A percentile compares a stretch with the other conserved stretches of the same genome.
Conservation (phyloP, 1,140 invertebrate species). For the Tachypleus tridentatus region DNA sequence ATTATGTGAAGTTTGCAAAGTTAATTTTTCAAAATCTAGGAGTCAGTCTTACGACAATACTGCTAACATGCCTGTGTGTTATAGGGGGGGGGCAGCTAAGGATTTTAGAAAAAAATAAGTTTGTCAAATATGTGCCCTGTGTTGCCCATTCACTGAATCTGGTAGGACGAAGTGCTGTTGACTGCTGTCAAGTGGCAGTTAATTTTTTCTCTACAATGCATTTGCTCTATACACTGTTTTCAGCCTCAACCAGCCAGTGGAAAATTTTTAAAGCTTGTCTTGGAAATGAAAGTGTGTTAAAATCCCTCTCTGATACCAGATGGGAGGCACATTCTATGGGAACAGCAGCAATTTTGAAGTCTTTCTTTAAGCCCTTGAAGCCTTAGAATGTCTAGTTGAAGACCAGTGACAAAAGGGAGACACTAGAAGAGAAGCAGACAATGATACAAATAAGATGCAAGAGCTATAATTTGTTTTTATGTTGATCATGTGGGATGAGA, state of each 20-base stretch:
- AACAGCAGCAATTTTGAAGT: no score
- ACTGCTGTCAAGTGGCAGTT: not conserved
- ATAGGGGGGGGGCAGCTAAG: slow-evolving; percentile 10
- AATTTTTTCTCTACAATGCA: no score
- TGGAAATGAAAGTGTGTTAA: not conserved
- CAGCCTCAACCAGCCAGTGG: slow-evolving; percentile 21
- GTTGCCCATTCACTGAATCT: slow-evolving; percentile 12
- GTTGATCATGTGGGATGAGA: no score
- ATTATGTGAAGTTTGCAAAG: slow-evolving; percentile 9
- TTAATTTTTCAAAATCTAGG: slow-evolving; percentile 19
- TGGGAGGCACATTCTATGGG: no score
- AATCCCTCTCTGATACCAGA: slow-evolving; percentile 1
- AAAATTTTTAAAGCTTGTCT: slow-evolving; percentile 18
- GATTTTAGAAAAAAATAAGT: not conserved
- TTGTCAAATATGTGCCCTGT: slow-evolving; percentile 7
- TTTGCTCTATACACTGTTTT: no score
- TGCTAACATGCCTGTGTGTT: slow-evolving; percentile 22
- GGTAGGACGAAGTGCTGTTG: not conserved
- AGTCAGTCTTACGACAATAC: slow-evolving; percentile 27
- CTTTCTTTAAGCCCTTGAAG: no score
- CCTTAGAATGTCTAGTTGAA: no score
- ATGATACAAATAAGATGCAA: no score
- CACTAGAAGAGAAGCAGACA: no score
- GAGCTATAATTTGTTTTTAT: no score
- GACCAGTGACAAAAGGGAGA: no score